These are phyloP conservation scores for Erpetoichthys calabaricus DNA, from an alignment of 2,797 vertebrate species.

Conservation along the genomic window DNA sequence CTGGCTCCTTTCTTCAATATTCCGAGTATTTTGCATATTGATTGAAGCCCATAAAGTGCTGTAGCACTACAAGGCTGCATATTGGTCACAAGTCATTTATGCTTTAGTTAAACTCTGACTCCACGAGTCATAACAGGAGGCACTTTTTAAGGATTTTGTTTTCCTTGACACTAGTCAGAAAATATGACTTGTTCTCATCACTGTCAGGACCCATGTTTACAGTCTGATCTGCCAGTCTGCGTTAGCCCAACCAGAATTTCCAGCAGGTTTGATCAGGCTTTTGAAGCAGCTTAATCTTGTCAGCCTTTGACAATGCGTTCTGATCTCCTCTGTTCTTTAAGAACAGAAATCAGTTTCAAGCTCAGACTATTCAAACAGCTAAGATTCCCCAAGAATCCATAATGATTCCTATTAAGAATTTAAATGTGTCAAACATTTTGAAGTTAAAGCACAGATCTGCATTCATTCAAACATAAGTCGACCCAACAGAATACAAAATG, in stretches of 20 bases:
- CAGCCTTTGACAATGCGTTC: constrained; percentile 45
- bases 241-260: constrained; percentile 25
- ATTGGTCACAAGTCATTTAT: too few species aligned
- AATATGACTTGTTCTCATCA: constrained; percentile 24
- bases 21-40: too few species aligned
- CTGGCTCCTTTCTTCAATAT: too few species aligned
- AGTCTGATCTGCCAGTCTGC: constrained; percentile 27
- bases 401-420: constrained; percentile 45
- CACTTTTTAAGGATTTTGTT: background rate
- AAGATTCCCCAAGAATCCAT: constrained; percentile 38
- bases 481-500: constrained; percentile 39
- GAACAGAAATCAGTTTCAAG: constrained; percentile 35
- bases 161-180: background rate
- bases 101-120: too few species aligned
- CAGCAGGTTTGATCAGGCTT: constrained; percentile 42
- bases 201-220: constrained; percentile 38
- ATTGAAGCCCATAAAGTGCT: too few species aligned
- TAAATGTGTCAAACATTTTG: constrained; percentile 39
- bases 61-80: too few species aligned
- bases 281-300: constrained; percentile 51
- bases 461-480: constrained; percentile 41
- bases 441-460: constrained; percentile 43
- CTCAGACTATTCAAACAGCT: constrained; percentile 39
- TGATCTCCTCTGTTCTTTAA: constrained; percentile 49
- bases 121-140: background rate